Conservation (phyloP, 2,113 vertebrate species). For the Thamnaconus septentrionalis region DNA sequence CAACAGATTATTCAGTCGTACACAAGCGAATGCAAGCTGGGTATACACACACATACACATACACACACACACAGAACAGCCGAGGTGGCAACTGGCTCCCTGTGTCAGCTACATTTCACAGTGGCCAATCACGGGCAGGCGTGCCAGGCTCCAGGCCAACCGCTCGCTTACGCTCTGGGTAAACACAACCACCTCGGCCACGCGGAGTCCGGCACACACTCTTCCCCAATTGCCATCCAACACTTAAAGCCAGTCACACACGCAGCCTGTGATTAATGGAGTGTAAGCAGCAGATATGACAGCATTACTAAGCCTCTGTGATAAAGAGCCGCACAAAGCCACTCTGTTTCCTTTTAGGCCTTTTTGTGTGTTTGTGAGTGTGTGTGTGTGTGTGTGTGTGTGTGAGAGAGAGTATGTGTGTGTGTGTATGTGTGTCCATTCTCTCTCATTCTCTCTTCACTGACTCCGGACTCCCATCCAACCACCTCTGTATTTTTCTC, state of each 20-base stretch:
- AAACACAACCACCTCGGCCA: constrained; percentile 66
- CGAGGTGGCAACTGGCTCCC: constrained; percentile 47
- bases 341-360: constrained; percentile 31
- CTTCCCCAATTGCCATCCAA: constrained; percentile 39
- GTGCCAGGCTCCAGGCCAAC: constrained; percentile 68
- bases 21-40: constrained; percentile 14
- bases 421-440: constrained; percentile 9
- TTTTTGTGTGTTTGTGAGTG: neutral
- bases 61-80: constrained; percentile 16
- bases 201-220: constrained; percentile 49
- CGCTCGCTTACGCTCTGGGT: constrained; percentile 62
- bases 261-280: constrained; percentile 72
- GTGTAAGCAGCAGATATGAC: constrained; percentile 65
- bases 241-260: constrained; percentile 33
- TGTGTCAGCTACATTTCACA: constrained; percentile 80
- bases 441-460: constrained; percentile 38
- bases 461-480: constrained; percentile 27
- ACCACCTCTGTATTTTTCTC: constrained; percentile 14
- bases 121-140: constrained; percentile 62
- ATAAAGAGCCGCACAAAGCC: constrained; percentile 51
- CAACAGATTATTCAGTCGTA: constrained; percentile 1
- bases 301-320: constrained; percentile 58
- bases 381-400: too few relatives aligned
- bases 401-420: too few relatives aligned
- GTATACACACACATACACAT: neutral